Conservation (phyloP, 2,797 vertebrate genomes). For the Notolepis coatsorum region DNA sequence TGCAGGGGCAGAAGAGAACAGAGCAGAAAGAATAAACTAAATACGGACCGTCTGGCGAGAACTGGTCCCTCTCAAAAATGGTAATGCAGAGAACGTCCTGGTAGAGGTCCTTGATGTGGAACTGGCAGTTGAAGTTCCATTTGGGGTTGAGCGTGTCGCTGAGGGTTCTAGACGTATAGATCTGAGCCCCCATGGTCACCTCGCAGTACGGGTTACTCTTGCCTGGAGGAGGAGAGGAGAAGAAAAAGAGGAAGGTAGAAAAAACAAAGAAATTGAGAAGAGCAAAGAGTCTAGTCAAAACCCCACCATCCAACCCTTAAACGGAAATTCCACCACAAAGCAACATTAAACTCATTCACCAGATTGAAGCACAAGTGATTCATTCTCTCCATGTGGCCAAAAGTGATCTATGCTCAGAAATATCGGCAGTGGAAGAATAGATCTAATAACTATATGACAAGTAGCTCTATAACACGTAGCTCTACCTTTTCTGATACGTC, state of each 20-base stretch:
- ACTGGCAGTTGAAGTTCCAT: slow-evolving; percentile 99
- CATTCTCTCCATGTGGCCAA: too few species aligned
- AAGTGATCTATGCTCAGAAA: too few species aligned
- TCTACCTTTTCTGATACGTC: too few species aligned
- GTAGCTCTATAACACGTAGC: too few species aligned
- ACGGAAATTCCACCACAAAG: too few species aligned
- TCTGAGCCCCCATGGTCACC: slow-evolving; percentile 95
- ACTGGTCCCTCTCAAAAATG: slow-evolving; percentile 93
- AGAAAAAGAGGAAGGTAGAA: neutral
- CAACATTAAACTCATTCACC: too few species aligned
- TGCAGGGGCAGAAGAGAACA: neutral
- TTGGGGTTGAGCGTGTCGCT: slow-evolving; percentile 94
- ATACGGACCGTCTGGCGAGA: slow-evolving; percentile 91
- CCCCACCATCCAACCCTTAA: too few species aligned
- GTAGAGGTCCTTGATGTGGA: slow-evolving; percentile 94
- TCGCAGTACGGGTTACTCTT: slow-evolving; percentile 97
- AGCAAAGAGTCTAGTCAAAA: neutral
- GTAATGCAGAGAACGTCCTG: slow-evolving; percentile 97
- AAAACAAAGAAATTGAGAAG: neutral
- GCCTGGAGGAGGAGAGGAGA: slow-evolving; percentile 70
- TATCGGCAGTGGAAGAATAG: too few species aligned
- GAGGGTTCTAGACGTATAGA: slow-evolving; percentile 91
- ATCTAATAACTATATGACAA: too few species aligned
- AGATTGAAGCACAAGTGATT: too few species aligned
- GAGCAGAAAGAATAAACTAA: neutral